These are phyloP conservation scores for Oligia latruncula DNA, from an alignment of 2,888 invertebrate species.

Conservation along the genomic window DNA sequence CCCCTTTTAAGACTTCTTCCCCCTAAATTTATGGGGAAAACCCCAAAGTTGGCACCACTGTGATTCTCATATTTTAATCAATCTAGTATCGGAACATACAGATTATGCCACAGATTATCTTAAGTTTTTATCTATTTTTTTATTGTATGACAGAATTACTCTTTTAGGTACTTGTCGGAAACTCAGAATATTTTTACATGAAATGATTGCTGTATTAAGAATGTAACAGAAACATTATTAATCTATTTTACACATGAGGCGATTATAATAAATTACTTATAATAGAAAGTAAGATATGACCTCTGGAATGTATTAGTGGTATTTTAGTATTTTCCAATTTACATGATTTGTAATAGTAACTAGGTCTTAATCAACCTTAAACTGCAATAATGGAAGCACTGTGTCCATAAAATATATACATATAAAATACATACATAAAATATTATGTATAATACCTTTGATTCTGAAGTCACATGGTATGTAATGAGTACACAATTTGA, in stretches of 20 bases:
- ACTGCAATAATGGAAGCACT: neutral
- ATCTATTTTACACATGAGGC: neutral
- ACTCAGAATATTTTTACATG: neutral
- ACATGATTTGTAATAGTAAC: neutral
- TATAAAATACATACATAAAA: too few species aligned
- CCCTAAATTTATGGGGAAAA: too few species aligned
- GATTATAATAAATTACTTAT: neutral
- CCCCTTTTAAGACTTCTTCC: too few species aligned
- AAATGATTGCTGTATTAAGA: neutral
- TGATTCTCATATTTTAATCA: slow-evolving; percentile 8
- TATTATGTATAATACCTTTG: slow-evolving; percentile 4
- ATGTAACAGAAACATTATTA: neutral
- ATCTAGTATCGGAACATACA: slow-evolving; percentile 8
- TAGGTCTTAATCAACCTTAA: neutral
- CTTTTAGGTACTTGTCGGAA: too few species aligned
- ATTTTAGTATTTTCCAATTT: slow-evolving; percentile 6
- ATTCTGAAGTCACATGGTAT: slow-evolving; percentile 22
- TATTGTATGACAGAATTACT: neutral
- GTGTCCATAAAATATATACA: neutral
- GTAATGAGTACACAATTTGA: slow-evolving; percentile 11
- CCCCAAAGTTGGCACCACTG: too few species aligned
- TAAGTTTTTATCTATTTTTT: slow-evolving; percentile 6
- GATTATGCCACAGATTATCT: slow-evolving; percentile 2
- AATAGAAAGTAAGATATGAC: slow-evolving; percentile 21
- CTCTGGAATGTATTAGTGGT: neutral